Evolutionary conservation across 2,113 vertebrate species (phyloP).

Genomic region (Peromyscus maniculatus): DNA sequence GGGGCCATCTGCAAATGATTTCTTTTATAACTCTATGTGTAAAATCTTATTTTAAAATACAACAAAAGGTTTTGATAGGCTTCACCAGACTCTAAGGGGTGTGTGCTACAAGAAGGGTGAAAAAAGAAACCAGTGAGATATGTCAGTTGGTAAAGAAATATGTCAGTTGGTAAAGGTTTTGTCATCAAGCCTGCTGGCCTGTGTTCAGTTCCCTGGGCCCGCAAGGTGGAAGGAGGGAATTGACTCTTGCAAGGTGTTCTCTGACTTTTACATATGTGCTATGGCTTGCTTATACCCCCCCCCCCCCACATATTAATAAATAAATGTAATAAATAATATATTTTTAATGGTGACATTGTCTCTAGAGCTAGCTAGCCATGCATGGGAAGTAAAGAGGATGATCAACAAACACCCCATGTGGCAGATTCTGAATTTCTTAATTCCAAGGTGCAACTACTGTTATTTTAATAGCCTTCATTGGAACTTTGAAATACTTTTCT

Average conservation of each 20-base stretch:
- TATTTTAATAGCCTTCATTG: not conserved
- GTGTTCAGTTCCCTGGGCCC: not conserved
- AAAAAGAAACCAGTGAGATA: not conserved
- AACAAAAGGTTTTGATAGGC: not conserved
- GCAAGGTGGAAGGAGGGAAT: not conserved
- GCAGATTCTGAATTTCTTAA: not conserved
- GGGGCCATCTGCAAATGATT: not conserved
- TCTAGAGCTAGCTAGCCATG: not conserved
- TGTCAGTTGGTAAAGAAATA: not conserved
- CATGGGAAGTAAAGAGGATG: not conserved
- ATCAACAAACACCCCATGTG: not conserved
- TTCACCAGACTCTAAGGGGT: not conserved
- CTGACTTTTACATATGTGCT: not conserved
- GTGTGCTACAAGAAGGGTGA: not conserved
- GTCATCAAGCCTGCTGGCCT: not conserved
- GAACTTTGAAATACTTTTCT: not conserved
- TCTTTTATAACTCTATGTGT: not conserved
- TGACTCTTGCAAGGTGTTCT: not conserved
- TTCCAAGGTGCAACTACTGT: too few relatives aligned
- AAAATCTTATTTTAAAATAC: slow-evolving; percentile 29
- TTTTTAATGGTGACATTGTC: not conserved
- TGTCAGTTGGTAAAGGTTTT: not conserved
- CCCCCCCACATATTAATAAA: not conserved
- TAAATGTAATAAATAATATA: not conserved
- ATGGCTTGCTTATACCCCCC: not conserved